phyloP scores from a whole-genome alignment of 2,113 vertebrate species.

The Ophiodon elongatus region DNA sequence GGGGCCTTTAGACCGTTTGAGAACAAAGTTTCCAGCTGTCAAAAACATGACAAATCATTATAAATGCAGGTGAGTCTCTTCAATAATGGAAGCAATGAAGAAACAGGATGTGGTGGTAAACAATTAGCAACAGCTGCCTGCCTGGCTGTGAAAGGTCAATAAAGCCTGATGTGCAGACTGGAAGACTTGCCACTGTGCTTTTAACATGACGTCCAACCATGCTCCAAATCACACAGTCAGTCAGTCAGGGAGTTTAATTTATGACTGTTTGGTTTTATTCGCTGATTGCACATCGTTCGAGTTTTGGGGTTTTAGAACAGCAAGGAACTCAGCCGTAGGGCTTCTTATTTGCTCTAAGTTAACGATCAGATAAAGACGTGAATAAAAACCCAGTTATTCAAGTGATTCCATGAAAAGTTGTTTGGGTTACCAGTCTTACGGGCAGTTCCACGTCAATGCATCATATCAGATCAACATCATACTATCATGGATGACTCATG shows the following conservation, averaged over 20 bases:
- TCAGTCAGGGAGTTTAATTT: neutral
- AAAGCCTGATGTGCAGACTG: constrained; percentile 65
- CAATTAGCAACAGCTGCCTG: constrained; percentile 65
- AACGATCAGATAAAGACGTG: neutral
- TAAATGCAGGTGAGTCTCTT: constrained; percentile 33
- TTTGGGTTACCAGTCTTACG: neutral
- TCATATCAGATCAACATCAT: neutral
- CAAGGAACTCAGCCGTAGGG: neutral
- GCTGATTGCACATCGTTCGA: neutral
- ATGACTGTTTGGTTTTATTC: neutral
- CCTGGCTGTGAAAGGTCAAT: constrained; percentile 74
- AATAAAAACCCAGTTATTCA: neutral
- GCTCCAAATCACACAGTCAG: constrained; percentile 26
- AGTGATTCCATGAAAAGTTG: neutral
- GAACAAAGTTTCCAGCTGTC: neutral
- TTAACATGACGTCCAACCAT: constrained; percentile 45
- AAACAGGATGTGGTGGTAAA: constrained; percentile 72
- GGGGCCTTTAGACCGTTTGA: neutral
- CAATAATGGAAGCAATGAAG: constrained; percentile 29
- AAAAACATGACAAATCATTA: constrained; percentile 20
- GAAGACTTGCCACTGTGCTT: constrained; percentile 66
- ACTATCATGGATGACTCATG: neutral
- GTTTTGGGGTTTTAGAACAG: neutral
- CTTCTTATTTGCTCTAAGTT: neutral
- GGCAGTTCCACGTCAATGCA: neutral